Conservation (phyloP, 1,140 invertebrate species). For the Cepaea nemoralis region DNA sequence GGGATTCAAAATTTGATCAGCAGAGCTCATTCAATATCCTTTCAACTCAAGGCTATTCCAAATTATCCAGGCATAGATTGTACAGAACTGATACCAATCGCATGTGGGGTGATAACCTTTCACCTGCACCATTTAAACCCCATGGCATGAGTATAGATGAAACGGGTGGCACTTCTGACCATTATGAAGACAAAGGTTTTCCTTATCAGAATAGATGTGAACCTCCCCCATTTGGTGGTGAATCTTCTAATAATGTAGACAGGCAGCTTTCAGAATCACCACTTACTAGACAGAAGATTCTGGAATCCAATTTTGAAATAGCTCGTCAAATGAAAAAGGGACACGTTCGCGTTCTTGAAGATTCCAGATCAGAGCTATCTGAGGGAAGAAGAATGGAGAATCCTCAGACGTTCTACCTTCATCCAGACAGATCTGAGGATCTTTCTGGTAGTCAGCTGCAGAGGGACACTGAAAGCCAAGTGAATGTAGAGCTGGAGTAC, state of each 20-base stretch:
- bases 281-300: neutral
- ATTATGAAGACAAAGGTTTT: neutral
- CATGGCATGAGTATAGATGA: neutral
- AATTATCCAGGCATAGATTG: slow-evolving; percentile 10
- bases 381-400: neutral
- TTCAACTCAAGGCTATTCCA: slow-evolving; percentile 8
- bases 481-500: neutral
- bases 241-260: neutral
- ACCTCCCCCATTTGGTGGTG: neutral
- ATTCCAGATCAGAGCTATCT: neutral
- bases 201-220: neutral
- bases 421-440: neutral
- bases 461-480: neutral
- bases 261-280: neutral
- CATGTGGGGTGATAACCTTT: neutral
- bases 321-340: slow-evolving; percentile 20
- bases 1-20: neutral
- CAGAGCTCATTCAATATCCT: slow-evolving; percentile 19
- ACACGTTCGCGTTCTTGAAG: neutral
- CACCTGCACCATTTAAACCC: neutral
- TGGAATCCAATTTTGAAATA: slow-evolving; percentile 4
- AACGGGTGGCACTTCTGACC: neutral
- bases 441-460: neutral
- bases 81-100: neutral
- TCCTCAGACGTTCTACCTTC: neutral